Conservation (phyloP, 2,888 invertebrate genomes). For the Lasioglossum leucozonium region DNA sequence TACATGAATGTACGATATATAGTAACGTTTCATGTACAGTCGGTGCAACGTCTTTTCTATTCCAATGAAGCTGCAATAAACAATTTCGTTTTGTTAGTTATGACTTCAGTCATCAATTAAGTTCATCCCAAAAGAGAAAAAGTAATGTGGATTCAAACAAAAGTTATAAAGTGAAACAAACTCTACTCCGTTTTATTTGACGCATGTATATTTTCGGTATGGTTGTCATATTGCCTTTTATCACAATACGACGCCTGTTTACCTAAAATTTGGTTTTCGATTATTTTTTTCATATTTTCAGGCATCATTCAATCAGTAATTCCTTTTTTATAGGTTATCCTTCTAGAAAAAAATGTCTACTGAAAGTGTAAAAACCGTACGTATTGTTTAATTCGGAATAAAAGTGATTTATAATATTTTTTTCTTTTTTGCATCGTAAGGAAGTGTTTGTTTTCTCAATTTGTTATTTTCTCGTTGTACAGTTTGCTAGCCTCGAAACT, state of each 20-base stretch:
- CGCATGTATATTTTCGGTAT: slow-evolving; percentile 26
- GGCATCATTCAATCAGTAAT: slow-evolving; percentile 13
- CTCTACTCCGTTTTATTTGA: slow-evolving; percentile 15
- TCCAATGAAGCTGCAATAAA: slow-evolving; percentile 19
- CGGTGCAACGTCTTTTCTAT: slow-evolving; percentile 32
- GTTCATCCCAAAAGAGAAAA: not conserved
- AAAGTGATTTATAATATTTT: not conserved
- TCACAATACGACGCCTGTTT: slow-evolving; percentile 52
- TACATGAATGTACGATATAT: slow-evolving; percentile 6
- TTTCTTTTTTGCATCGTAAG: not conserved
- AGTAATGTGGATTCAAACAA: slow-evolving; percentile 37
- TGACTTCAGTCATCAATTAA: slow-evolving; percentile 7
- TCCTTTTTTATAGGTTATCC: slow-evolving; percentile 9
- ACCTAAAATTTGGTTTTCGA: slow-evolving; percentile 44
- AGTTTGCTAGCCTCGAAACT: slow-evolving; percentile 94
- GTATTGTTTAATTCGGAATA: slow-evolving; percentile 36
- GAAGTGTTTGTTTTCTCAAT: not conserved
- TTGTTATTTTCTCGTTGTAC: slow-evolving; percentile 74
- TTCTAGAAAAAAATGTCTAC: slow-evolving; percentile 76
- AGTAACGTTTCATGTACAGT: slow-evolving; percentile 63
- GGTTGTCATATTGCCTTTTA: slow-evolving; percentile 48
- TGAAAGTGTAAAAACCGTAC: slow-evolving; percentile 83
- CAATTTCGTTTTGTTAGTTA: slow-evolving; percentile 19
- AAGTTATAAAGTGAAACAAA: slow-evolving; percentile 15
- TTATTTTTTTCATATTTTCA: slow-evolving; percentile 30